Base-by-base conservation (phyloP, 1,140 invertebrate genomes). In the Idris sp. region DNA sequence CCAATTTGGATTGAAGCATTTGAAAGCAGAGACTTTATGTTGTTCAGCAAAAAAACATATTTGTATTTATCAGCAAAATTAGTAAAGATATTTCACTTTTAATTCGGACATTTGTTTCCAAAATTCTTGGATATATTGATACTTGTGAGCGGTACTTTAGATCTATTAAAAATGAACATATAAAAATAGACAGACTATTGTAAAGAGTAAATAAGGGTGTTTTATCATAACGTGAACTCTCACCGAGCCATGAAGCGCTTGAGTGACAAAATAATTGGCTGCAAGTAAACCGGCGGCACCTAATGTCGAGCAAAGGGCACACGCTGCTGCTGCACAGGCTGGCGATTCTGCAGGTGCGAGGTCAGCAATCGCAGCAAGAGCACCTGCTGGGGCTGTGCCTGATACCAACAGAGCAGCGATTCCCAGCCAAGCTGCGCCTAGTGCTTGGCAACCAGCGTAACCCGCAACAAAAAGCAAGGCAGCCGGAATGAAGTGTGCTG, bases 361-460 rank as follows among this genome's bases (percentile, higher is more conserved):
- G 64, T 90, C 90, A 0, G 89, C 89, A 41, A 90, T 89, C 56
- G 89, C 90, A 0, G 89, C 87, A 10, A 89, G 85, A 0, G 87
- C 89, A 22, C 90, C 90, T 0, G 90, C 89, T 1, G 89, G 88
- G 0, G 89, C 90, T 2, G 90, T 90, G 0, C 88, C 90, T 14
- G 88, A 90, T 10, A 90, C 86, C 3, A 89, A 83, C 9, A 91
- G 83, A 44, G 89, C 89, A 0, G 89, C 89, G 7, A 89, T 90
- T 8, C 89, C 90, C 2, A 91, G 58, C 79, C 89, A 90, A 9
- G 89, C 89, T 15, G 90, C 89, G 0, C 89, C 89, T 19, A 89
- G 74, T n/a, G 90, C 89, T 72, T 91, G 89, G 51, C 90, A 91
- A 25, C 89, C 90, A 0, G 89, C 90, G 73, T 90, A 91, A 2